A percentile compares a stretch with the other conserved stretches of the same genome.
These are phyloP conservation scores for Perca flavescens DNA, from an alignment of 2,113 vertebrate genomes.

Conservation along the genomic window DNA sequence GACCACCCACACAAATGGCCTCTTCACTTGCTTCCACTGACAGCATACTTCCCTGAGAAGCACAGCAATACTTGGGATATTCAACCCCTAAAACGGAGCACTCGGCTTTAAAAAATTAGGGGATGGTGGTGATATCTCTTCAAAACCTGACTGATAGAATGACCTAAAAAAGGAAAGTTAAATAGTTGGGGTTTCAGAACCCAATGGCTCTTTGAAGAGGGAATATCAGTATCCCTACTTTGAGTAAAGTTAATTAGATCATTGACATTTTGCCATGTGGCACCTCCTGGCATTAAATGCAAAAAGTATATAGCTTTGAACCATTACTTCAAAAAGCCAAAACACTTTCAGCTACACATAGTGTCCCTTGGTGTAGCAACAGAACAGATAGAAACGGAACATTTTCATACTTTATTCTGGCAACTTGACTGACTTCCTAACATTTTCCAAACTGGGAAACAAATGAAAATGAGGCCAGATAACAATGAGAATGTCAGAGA, in stretches of 20 bases:
- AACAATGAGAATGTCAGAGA: conserved; percentile 33
- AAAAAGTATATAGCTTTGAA: conserved; percentile 48
- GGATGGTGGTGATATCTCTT: conserved; percentile 33
- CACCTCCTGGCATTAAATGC: conserved; percentile 27
- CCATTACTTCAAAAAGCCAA: conserved; percentile 32
- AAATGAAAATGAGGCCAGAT: conserved; percentile 26
- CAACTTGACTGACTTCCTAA: conserved; percentile 9
- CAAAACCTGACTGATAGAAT: conserved; percentile 18
- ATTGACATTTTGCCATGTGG: conserved; percentile 54
- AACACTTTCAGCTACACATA: conserved; percentile 4
- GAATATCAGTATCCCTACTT: conserved; percentile 36
- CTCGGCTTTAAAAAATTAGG: conserved; percentile 6
- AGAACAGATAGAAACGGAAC: background rate
- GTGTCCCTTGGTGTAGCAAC: background rate
- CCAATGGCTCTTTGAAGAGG: conserved; percentile 56
- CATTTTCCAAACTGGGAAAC: background rate
- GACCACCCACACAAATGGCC: conserved; percentile 7
- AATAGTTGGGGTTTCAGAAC: conserved; percentile 18
- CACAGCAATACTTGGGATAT: conserved; percentile 7
- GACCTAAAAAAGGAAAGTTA: conserved; percentile 23
- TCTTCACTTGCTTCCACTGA: background rate
- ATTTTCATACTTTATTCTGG: background rate
- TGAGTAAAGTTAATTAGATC: conserved; percentile 56
- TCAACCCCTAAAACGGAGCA: conserved; percentile 2
- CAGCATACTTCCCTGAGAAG: background rate